Conservation (phyloP, 2,888 invertebrate species). For the Acanthosepion pharaonis region DNA sequence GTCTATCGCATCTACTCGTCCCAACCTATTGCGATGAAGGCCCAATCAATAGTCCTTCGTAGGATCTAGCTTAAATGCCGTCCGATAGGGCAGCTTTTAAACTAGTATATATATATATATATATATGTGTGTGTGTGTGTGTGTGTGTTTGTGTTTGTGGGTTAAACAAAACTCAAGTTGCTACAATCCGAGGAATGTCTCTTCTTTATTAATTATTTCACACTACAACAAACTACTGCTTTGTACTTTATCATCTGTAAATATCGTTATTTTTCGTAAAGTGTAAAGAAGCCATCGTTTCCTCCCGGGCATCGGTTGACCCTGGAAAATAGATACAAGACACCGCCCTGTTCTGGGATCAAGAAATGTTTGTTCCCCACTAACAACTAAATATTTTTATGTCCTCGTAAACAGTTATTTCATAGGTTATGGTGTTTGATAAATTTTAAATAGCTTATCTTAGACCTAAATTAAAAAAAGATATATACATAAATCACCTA, state of each 20-base stretch:
- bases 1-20: too few species aligned
- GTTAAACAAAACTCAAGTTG: background rate
- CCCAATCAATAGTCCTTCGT: too few species aligned
- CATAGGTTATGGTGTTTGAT: background rate
- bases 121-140: background rate
- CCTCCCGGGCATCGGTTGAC: background rate
- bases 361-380: background rate
- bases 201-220: background rate
- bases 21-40: too few species aligned
- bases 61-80: too few species aligned
- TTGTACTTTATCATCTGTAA: background rate
- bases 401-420: background rate
- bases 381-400: background rate
- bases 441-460: too few species aligned
- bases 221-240: background rate
- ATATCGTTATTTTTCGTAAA: background rate
- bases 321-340: background rate
- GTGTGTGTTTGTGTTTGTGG: background rate
- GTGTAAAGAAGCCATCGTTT: too few species aligned
- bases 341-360: background rate
- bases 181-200: background rate
- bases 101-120: background rate
- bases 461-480: too few species aligned
- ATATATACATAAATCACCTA: too few species aligned
- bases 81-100: too few species aligned